Percentiles rank a stretch among this genome's conserved stretches.
These are phyloP conservation scores for Zaprionus kolodkinae DNA, from an alignment of 1,140 invertebrate species.

Conservation along the genomic window DNA sequence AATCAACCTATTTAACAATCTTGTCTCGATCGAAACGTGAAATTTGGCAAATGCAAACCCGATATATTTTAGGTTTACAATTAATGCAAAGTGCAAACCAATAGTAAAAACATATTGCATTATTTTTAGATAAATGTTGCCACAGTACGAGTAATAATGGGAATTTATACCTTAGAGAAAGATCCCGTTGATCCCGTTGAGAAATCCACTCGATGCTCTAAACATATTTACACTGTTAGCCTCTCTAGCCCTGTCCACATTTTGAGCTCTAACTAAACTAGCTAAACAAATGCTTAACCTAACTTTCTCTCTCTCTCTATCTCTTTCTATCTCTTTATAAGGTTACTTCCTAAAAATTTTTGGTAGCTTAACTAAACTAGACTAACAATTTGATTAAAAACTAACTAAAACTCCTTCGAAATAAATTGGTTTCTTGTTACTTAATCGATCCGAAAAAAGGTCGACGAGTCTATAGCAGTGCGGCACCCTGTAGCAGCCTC, in stretches of 20 bases:
- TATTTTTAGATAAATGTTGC: conserved; percentile 76
- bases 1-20: conserved; percentile 10
- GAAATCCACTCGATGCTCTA: background rate
- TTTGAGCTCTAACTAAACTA: conserved; percentile 10
- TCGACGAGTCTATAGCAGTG: conserved; percentile 3
- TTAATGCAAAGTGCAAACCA: conserved; percentile 22
- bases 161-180: conserved; percentile 23
- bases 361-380: conserved; percentile 16
- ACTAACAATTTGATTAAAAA: conserved; percentile 1
- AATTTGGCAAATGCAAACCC: conserved; percentile 17
- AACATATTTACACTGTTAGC: conserved; percentile 20
- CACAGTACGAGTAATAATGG: conserved; percentile 35
- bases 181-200: conserved; percentile 10
- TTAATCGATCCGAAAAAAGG: background rate
- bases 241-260: conserved; percentile 13
- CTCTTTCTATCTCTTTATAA: conserved; percentile 5
- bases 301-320: background rate
- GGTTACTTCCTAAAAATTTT: conserved; percentile 20
- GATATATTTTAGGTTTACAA: conserved; percentile 15
- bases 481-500: background rate
- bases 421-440: conserved; percentile 62
- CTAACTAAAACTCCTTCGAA: conserved; percentile 48
- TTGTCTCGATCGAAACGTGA: conserved; percentile 9
- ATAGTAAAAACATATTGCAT: conserved; percentile 47
- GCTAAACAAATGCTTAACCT: conserved; percentile 9